Percentiles rank a stretch among this genome's conserved stretches.
These are phyloP conservation scores for Australoheros scitulus DNA, from an alignment of 2,113 vertebrate genomes.

Conservation along the genomic window DNA sequence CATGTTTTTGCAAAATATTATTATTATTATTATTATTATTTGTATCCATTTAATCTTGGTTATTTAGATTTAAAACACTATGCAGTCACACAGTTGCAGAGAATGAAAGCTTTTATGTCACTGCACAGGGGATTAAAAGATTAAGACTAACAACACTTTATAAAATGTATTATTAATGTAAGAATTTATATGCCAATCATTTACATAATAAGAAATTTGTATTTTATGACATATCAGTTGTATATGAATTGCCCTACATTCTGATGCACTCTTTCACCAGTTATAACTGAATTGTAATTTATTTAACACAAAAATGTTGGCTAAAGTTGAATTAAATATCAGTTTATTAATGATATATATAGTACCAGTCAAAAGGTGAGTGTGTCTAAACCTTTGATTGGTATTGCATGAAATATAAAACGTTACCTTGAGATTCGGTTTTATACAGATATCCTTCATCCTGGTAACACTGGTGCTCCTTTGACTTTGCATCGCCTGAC, in stretches of 20 bases:
- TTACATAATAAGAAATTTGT: not conserved
- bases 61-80: not conserved
- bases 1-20: not conserved
- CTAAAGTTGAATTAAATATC: too few species aligned
- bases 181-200: not conserved
- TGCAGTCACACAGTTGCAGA: not conserved
- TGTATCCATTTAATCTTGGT: not conserved
- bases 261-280: not conserved
- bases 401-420: not conserved
- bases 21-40: not conserved
- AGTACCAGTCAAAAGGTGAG: too few species aligned
- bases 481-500: too few species aligned
- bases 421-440: not conserved
- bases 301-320: not conserved
- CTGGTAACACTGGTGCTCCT: not conserved
- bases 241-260: not conserved
- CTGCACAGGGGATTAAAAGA: not conserved
- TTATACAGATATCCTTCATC: not conserved
- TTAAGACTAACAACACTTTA: not conserved
- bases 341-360: not conserved
- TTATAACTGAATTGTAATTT: not conserved
- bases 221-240: not conserved
- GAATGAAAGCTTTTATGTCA: not conserved
- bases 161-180: not conserved
- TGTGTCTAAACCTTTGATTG: too few species aligned